phyloP scores from a whole-genome alignment of 2,888 invertebrate species.

The Tetragnatha montana region DNA sequence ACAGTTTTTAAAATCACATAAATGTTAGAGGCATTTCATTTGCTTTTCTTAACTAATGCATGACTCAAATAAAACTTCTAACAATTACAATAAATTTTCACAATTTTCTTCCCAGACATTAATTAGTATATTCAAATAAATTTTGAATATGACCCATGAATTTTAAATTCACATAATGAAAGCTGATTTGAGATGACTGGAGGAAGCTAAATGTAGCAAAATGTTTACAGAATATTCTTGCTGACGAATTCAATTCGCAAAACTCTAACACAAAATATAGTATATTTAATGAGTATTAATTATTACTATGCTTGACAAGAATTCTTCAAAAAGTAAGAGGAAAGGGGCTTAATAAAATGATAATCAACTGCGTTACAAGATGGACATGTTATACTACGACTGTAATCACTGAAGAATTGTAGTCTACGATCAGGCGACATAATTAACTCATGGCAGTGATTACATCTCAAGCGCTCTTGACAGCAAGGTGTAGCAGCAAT shows the following conservation, averaged over 20 bases:
- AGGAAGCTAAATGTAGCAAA: background rate
- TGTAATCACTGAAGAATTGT: conserved; percentile 96
- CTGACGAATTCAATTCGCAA: background rate
- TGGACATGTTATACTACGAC: conserved; percentile 92
- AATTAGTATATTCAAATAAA: too few relatives aligned
- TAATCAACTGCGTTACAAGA: conserved; percentile 92
- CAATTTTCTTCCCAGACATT: too few relatives aligned
- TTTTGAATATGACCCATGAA: too few relatives aligned
- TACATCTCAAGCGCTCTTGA: conserved; percentile 93
- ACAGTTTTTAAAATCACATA: too few relatives aligned
- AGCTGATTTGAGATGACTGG: too few relatives aligned
- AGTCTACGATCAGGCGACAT: conserved; percentile 90
- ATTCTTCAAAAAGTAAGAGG: conserved; percentile 77
- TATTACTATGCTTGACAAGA: conserved; percentile 31
- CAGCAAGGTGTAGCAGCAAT: conserved; percentile 98
- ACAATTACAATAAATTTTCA: too few relatives aligned
- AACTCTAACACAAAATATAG: background rate
- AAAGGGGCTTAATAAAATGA: conserved; percentile 94
- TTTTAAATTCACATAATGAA: too few relatives aligned
- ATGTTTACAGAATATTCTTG: background rate
- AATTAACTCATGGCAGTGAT: conserved; percentile 91
- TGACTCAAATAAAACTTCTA: too few relatives aligned
- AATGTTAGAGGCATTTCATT: too few relatives aligned
- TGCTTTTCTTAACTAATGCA: too few relatives aligned
- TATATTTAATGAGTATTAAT: background rate